A percentile compares a stretch with the other conserved stretches of the same genome.
Evolutionary conservation across 2,888 invertebrate genomes (phyloP).

Genomic region (Aleiodes testaceus): DNA sequence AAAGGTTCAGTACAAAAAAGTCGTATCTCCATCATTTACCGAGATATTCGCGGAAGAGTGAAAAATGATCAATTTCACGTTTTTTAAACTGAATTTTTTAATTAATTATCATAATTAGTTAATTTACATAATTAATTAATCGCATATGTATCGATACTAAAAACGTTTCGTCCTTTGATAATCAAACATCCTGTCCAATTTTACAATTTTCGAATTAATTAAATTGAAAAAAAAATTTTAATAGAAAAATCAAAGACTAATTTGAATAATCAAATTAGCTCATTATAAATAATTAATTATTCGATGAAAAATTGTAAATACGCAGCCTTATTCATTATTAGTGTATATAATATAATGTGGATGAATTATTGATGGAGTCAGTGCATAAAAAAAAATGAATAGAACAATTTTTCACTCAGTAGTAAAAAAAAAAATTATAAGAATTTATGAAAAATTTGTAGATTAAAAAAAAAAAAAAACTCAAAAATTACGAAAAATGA

Average conservation of each 20-base stretch:
- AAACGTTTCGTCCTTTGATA: conserved; percentile 47
- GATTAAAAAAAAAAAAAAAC: no score
- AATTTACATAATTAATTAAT: conserved; percentile 10
- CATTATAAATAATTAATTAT: not conserved
- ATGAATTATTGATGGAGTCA: conserved; percentile 13
- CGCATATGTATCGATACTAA: not conserved
- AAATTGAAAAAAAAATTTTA: conserved; percentile 26
- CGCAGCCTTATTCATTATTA: conserved; percentile 51
- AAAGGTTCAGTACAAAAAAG: no score
- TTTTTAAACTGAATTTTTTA: no score
- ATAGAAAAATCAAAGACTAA: conserved; percentile 1
- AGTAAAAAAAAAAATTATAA: no score
- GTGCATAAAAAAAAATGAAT: not conserved
- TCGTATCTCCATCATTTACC: no score
- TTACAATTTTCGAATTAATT: conserved; percentile 36
- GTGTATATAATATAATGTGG: conserved; percentile 43
- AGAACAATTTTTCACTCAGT: no score
- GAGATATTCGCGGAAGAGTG: no score
- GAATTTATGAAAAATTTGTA: no score
- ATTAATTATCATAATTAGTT: not conserved
- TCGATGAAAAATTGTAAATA: conserved; percentile 45
- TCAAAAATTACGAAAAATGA: no score
- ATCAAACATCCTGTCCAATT: conserved; percentile 48
- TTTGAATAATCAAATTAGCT: not conserved
- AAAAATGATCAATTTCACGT: no score